Evolutionary conservation across 2,113 vertebrate species (phyloP).

Genomic region (Eupsittula cactorum): DNA sequence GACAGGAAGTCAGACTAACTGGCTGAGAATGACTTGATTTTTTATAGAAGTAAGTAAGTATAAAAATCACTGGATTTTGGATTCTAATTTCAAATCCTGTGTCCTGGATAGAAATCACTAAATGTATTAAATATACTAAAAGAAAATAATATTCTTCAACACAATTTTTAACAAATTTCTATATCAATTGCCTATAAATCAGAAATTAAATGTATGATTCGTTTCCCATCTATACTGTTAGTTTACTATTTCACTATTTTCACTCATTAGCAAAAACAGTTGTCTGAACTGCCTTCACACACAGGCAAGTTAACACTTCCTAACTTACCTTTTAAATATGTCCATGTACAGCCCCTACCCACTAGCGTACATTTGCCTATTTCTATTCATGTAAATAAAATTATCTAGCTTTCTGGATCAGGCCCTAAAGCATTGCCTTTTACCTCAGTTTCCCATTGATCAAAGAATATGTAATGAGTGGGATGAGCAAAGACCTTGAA

Average conservation of each 20-base stretch:
- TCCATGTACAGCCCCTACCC: background rate
- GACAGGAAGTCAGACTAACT: background rate
- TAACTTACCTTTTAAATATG: background rate
- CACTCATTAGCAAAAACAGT: background rate
- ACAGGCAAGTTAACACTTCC: background rate
- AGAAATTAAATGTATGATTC: background rate
- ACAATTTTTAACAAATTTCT: background rate
- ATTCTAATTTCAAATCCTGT: background rate
- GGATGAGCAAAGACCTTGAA: constrained; percentile 13
- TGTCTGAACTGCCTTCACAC: background rate
- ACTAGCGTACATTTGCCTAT: background rate
- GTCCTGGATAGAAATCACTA: background rate
- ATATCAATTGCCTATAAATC: background rate
- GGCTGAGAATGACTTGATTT: background rate
- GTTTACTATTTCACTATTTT: background rate
- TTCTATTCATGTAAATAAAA: constrained; percentile 1
- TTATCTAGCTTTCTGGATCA: constrained; percentile 3
- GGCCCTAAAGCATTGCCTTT: background rate
- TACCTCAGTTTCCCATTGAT: constrained; percentile 3
- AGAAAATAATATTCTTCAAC: background rate
- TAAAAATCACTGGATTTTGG: background rate
- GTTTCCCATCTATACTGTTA: background rate
- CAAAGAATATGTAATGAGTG: constrained; percentile 12
- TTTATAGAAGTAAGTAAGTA: background rate
- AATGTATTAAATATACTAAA: background rate